Base-by-base conservation (phyloP, 2,888 invertebrate species). In the Thymelicus lineola region DNA sequence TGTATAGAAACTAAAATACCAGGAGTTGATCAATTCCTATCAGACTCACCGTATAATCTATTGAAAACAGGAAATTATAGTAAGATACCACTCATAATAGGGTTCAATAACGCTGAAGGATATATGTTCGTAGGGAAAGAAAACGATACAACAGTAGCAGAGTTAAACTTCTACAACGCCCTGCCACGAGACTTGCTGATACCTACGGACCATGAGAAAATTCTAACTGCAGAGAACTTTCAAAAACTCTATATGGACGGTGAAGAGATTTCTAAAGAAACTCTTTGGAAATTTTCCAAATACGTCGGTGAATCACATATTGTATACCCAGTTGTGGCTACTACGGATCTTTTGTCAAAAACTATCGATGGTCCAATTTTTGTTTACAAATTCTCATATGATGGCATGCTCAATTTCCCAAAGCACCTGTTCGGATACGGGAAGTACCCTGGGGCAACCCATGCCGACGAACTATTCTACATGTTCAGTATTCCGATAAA, bases 391-490 rank as follows among this genome's bases (percentile, higher is more conserved):
- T 83, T 93, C 48, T 77, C 77, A 57, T 88, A 89, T 67, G 86
- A 86, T 69, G 93, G 93, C 0, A 86, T 84, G 82, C 77, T 92
- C 79, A 93, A 93, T 76, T 71, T 89, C 3, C 84, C 86, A 0
- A 93, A 93, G 75, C 46, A 81, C 6, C 64, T 78, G 7, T 87
- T 73, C 66, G 87, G 89, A 0, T 89, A 84, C 66, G 68, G 76
- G 12, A 75, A 73, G 1, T 76, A 81, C n/a, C 86, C 87, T 0
- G 93, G 93, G 1, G 91, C 93, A 0, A 87, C 90, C 0, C 93
- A 93, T 63, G 93, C 90, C 0, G 93, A 93, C 72, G 93, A 93
- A n/a, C 69, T 93, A 2, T 93, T 93, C 73, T 93, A 92, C 70
- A 80, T 93, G 73, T 93, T 93, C 70, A 93, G 86, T 70, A 60